Evolutionary conservation across 1,140 invertebrate genomes (phyloP).

Genomic region (Pogonognathellus flavescens): DNA sequence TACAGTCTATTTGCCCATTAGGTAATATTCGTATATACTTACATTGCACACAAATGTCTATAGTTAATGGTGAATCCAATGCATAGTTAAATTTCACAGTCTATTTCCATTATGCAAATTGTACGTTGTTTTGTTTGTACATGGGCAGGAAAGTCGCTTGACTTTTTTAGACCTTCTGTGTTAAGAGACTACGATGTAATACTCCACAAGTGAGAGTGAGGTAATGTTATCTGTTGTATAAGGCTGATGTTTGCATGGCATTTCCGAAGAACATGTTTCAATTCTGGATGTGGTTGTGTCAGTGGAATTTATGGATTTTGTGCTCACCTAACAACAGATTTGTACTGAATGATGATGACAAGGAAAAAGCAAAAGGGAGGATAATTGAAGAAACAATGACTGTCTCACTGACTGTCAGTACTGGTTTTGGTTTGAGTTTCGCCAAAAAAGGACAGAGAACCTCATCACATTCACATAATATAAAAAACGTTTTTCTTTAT

Average conservation of each 20-base stretch:
- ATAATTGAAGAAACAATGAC: constrained; percentile 49
- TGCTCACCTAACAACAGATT: constrained; percentile 39
- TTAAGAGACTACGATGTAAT: too few relatives aligned
- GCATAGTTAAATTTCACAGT: background rate
- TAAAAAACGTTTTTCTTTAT: background rate
- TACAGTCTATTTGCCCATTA: background rate
- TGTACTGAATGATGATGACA: constrained; percentile 48
- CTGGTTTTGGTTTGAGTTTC: constrained; percentile 26
- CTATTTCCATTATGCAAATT: background rate
- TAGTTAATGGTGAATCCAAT: constrained; percentile 1
- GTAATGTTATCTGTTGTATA: background rate
- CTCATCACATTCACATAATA: constrained; percentile 27
- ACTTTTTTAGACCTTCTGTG: constrained; percentile 31
- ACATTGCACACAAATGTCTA: background rate
- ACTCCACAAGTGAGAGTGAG: background rate
- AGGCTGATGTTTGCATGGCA: background rate
- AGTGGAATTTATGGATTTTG: constrained; percentile 40
- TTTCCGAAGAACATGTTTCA: constrained; percentile 33
- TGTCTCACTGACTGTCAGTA: constrained; percentile 43
- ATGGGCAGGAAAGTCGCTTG: constrained; percentile 38
- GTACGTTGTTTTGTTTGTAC: background rate
- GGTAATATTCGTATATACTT: constrained; percentile 3
- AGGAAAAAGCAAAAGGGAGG: constrained; percentile 36
- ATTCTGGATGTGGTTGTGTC: background rate
- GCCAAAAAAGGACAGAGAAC: constrained; percentile 39